phyloP scores from a whole-genome alignment of 2,888 invertebrate species.

The Sphaerophoria rueppellii region DNA sequence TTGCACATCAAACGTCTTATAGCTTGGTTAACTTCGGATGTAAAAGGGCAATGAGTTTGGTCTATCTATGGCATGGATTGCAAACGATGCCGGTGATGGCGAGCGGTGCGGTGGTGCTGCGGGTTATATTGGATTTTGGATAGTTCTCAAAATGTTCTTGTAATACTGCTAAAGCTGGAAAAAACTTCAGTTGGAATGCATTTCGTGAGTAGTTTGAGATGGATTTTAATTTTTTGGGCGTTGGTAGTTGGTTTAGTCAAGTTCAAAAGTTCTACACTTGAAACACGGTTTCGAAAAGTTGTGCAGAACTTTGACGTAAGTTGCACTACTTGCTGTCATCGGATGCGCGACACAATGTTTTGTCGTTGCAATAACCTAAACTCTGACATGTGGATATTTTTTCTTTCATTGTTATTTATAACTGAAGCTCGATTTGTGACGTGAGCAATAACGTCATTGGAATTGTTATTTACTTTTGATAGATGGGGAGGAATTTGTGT shows the following conservation, averaged over 20 bases:
- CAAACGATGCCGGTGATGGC: neutral
- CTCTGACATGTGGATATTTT: neutral
- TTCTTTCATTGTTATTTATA: neutral
- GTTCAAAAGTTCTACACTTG: conserved; percentile 63
- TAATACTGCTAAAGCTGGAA: conserved; percentile 15
- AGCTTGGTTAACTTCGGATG: conserved; percentile 14
- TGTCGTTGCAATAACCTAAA: neutral
- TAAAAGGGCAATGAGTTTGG: conserved; percentile 16
- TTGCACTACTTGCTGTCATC: conserved; percentile 37
- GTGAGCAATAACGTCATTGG: conserved; percentile 32
- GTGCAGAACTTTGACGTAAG: conserved; percentile 63
- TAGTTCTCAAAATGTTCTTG: conserved; percentile 21
- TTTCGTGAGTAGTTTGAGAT: conserved; percentile 54
- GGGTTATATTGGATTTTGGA: conserved; percentile 33
- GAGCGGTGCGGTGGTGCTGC: no score
- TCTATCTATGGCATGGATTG: neutral
- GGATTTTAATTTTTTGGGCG: conserved; percentile 60
- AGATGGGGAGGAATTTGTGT: conserved; percentile 1
- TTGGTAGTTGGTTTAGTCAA: conserved; percentile 67
- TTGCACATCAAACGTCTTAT: conserved; percentile 47
- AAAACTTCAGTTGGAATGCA: conserved; percentile 57
- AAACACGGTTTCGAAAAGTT: conserved; percentile 38
- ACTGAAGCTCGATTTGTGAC: conserved; percentile 2
- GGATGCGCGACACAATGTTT: neutral
- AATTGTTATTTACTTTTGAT: neutral